phyloP scores from a whole-genome alignment of 2,113 vertebrate genomes.

The Oryzias curvinotus region DNA sequence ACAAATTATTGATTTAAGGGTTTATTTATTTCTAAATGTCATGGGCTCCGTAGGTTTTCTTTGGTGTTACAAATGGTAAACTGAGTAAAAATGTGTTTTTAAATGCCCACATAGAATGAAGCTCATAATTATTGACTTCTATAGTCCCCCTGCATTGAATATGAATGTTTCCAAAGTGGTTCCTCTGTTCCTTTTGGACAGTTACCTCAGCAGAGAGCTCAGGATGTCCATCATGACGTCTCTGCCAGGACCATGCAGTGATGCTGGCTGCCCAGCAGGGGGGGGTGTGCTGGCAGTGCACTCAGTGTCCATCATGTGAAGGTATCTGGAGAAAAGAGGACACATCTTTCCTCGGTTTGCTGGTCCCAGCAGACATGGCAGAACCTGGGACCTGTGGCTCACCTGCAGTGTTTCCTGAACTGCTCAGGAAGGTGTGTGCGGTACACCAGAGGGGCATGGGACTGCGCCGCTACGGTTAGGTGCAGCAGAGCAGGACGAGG shows the following conservation, averaged over 20 bases:
- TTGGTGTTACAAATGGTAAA: too few relatives aligned
- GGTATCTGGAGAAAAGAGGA: slow-evolving; percentile 25
- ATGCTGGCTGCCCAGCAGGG: slow-evolving; percentile 1
- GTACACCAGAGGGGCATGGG: slow-evolving; percentile 78
- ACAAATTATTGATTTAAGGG: neutral
- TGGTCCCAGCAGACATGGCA: too few relatives aligned
- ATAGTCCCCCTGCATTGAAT: neutral
- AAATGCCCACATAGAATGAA: too few relatives aligned
- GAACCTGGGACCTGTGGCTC: neutral
- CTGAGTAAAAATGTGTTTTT: too few relatives aligned
- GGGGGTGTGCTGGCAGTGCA: neutral
- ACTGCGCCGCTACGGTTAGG: slow-evolving; percentile 82
- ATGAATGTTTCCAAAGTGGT: neutral
- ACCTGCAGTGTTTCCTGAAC: slow-evolving; percentile 76
- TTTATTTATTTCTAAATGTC: too few relatives aligned
- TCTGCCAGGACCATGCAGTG: slow-evolving; percentile 58
- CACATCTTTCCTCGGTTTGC: too few relatives aligned
- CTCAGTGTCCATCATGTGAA: neutral
- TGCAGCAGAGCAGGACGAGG: slow-evolving; percentile 79
- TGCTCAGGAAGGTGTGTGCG: slow-evolving; percentile 72
- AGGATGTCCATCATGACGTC: slow-evolving; percentile 75
- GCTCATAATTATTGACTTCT: too few relatives aligned
- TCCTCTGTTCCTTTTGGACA: neutral
- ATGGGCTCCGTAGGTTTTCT: too few relatives aligned
- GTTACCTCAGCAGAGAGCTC: slow-evolving; percentile 80